Base-by-base conservation (phyloP, 2,888 invertebrate species). In the Clusia tigrina region DNA sequence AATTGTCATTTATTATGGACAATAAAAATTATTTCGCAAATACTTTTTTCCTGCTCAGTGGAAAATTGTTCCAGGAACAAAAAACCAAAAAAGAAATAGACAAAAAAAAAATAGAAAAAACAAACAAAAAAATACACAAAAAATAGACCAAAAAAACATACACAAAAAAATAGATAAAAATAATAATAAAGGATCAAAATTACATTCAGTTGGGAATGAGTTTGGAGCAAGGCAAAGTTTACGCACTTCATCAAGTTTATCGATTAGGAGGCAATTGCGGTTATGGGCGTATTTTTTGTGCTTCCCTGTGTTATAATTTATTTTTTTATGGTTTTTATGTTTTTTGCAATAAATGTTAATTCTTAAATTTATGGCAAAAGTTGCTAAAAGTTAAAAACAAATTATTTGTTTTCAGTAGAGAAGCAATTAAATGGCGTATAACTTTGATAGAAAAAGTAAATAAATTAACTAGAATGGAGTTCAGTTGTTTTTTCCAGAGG, bases 231-330 rank as follows among this genome's bases (percentile, higher is more conserved):
- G 20, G 17, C 51, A 5, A 48, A 48, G 22, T 48, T 48, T 48
- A 20, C 42, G 32, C 62, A 60, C 61, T 65, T 67, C 54, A 68
- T 67, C 67, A 67, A 59, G 10, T 68, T 67, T 65, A 68, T 68
- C 53, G 64, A 62, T 65, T 67, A 64, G 54, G 62, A 52, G 67
- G 60, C 62, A 46, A 58, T 62, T 58, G 52, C 18, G 37, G 32
- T 58, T n/a, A n/a, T n/a, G n/a, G 48, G 51, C 48, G 38, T 54
- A 37, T 23, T 52, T 17, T 52, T 52, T 53, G 23, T 52, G 53
- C 22, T 12, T 53, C 10, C 42, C 42, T n/a, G 42, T 42, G 42
- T n/a, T 10, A 32, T 42, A 5, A 42, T 42, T 42, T 42, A 6
- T 3, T 42, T 42, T 42, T 42, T 42, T 42, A 42, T 42, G 6